Percentiles rank a stretch among this genome's conserved stretches.
phyloP scores from a whole-genome alignment of 2,888 invertebrate species.

The Polymixis lichenea region DNA sequence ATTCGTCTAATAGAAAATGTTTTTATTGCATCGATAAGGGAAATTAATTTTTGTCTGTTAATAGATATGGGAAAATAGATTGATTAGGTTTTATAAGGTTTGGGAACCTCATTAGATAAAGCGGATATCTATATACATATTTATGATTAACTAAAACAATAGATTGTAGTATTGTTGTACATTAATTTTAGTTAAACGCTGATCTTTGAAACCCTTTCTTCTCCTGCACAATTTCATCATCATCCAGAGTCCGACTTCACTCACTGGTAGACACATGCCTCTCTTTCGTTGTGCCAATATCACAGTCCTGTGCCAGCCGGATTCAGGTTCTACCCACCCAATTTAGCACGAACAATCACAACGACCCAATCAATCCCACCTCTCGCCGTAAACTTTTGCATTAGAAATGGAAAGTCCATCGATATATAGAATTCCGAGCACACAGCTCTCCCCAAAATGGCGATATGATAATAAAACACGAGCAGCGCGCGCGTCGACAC shows the following conservation, averaged over 20 bases:
- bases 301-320: no score
- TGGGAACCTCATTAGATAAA: slow-evolving; percentile 22
- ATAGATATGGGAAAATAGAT: slow-evolving; percentile 56
- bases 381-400: slow-evolving; percentile 41
- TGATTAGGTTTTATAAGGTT: slow-evolving; percentile 22
- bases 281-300: neutral
- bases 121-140: neutral
- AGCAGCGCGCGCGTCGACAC: slow-evolving; percentile 77
- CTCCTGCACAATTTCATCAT: neutral
- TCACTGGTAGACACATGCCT: neutral
- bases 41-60: slow-evolving; percentile 71
- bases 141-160: neutral
- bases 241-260: neutral
- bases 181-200: neutral
- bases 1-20: slow-evolving; percentile 75
- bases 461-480: slow-evolving; percentile 79
- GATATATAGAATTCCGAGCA: slow-evolving; percentile 57
- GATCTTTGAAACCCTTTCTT: neutral
- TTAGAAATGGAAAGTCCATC: slow-evolving; percentile 63
- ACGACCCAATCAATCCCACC: slow-evolving; percentile 33
- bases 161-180: neutral
- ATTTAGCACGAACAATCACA: slow-evolving; percentile 11
- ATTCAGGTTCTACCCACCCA: neutral
- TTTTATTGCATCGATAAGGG: slow-evolving; percentile 76
- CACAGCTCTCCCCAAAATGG: slow-evolving; percentile 70